Base-by-base conservation (phyloP, 1,140 invertebrate species). In the Drusus annulatus region DNA sequence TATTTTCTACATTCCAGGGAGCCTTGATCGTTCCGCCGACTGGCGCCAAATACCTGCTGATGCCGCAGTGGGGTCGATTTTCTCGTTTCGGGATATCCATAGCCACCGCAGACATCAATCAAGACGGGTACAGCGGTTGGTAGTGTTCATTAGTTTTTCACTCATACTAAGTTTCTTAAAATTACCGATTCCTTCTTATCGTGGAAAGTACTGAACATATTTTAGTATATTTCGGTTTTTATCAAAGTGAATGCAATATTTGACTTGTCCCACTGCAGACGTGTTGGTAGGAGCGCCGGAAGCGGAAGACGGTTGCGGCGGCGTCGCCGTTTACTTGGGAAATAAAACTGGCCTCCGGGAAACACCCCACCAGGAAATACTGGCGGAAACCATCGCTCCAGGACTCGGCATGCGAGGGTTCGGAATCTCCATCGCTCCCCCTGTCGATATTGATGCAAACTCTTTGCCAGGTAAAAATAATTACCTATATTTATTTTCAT, bases 231-330 rank as follows among this genome's bases (percentile, higher is more conserved):
- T 7, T 36, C 6, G 31, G 0, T 36, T 36, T 36, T 36, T 36
- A 36, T 36, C 31, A 36, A 36, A 7, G 5, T 36, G 31, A 36
- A 36, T 36, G 31, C 8, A 7, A 8, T 62, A 62, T 19, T 62
- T 25, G 4, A 62, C 13, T 19, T 62, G 3, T 19, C 15, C 25
- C 25, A 7, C 31, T 75, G 25, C 81, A 85, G 91, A 92, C 81
- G 80, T 92, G 17, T 89, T 90, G 16, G 87, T 92, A 3, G 88
- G 90, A 17, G 90, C 90, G 16, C 91, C 91, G 0, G 90, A 90
- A 81, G 85, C 89, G 71, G 84, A 86, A 4, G 31, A 36, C 15
- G 85, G 85, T n/a, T 83, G 82, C 56, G 91, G 91, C 15, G 87
- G 86, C n/a, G 84, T 92, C 19, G 91, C 91, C 71, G 87, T 92